Base-by-base conservation (phyloP, 2,797 vertebrate species). In the Molossus molossus region DNA sequence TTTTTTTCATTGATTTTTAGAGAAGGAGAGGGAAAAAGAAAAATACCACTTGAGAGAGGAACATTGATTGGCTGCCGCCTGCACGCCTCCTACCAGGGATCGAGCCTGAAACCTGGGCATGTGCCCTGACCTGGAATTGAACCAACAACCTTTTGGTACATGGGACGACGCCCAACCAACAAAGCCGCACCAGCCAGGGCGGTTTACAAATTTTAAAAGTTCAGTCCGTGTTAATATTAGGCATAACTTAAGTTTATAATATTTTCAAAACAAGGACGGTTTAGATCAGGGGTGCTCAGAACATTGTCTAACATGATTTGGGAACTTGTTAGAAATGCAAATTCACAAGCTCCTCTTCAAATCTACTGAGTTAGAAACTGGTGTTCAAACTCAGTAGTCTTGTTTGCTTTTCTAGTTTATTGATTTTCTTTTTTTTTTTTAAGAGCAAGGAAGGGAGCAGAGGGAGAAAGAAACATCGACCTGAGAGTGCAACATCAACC, bases 231-330 rank as follows among this genome's bases (percentile, higher is more conserved):
- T 93, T 96, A 55, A 45, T 65, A 73, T 53, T 92, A 69, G 62
- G 9, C 9, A 17, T 69, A 89, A 96, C 27, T 87, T 65, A 79
- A 88, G 10, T 57, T 87, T 96, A 18, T 89, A 67, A 40, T 89
- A 58, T 87, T 96, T 91, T 48, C 58, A 79, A 37, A 79, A 72
- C 23, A 20, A 83, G 37, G 50, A 83, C 18, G 11, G 9, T 92
- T 93, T 96, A 72, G 87, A 84, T 76, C 33, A 90, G 25, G 90
- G 21, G 9, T 90, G 89, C 45, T 93, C 45, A 90, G 45, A 94
- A 87, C 17, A 45, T 37, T 40, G n/a, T 60, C 40, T 29, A 37
- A 1, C 20, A 80, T 69, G 23, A 80, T 75, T 89, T 91, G 6
- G 37, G 58, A 86, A 45, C 9, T 79, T 81, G 55, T 87, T 85